Conservation (phyloP, 1,140 invertebrate species). For the Ceratina japonica region DNA sequence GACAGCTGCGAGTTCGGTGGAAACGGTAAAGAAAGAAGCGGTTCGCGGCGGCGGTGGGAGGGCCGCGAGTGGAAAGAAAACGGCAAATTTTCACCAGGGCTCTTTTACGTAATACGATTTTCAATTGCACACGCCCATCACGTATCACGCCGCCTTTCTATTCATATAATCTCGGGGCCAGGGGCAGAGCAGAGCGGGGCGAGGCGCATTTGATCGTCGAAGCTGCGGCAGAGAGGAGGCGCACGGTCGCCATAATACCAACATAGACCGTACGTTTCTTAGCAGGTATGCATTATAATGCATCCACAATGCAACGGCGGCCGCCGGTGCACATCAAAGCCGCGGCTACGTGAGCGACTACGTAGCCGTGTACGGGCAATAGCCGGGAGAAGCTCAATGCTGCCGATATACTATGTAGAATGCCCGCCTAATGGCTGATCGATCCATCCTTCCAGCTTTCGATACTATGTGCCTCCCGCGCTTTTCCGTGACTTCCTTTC, state of each 20-base stretch:
- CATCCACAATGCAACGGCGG: conserved; percentile 70
- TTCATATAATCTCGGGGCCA: conserved; percentile 65
- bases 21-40: not conserved
- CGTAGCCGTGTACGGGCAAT: conserved; percentile 52
- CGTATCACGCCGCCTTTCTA: conserved; percentile 71
- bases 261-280: conserved; percentile 58
- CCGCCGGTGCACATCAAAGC: conserved; percentile 73
- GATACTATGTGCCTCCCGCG: not conserved
- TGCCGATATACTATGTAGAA: conserved; percentile 46
- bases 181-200: conserved; percentile 32
- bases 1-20: not conserved
- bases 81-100: conserved; percentile 60
- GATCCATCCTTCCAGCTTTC: conserved; percentile 25
- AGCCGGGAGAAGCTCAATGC: conserved; percentile 31
- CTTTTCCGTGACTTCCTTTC: conserved; percentile 35
- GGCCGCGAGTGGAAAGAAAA: conserved; percentile 52
- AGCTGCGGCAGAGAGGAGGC: conserved; percentile 47
- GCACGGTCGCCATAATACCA: conserved; percentile 63
- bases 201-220: conserved; percentile 70
- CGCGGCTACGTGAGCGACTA: conserved; percentile 69
- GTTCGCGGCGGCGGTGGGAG: not conserved
- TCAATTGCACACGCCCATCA: conserved; percentile 70
- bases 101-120: conserved; percentile 69
- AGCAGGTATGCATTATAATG: conserved; percentile 73
- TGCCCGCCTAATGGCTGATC: conserved; percentile 46